These are phyloP conservation scores for Globodera ellingtonae DNA, from an alignment of 1,140 invertebrate species.

Conservation along the genomic window DNA sequence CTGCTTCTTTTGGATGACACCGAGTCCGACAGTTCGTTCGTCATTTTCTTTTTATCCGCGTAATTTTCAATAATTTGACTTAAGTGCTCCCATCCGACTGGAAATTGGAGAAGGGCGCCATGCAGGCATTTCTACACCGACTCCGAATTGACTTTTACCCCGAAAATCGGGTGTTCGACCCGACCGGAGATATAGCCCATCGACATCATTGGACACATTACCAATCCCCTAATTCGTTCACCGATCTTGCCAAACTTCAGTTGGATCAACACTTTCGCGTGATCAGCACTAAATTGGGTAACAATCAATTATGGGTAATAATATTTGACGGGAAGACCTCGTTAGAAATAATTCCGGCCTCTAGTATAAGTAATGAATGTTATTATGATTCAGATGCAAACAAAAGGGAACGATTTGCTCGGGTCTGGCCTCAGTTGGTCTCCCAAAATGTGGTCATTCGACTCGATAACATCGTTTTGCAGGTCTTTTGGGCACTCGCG, in stretches of 20 bases:
- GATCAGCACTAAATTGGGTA: conserved; percentile 55
- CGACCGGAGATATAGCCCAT: conserved; percentile 23
- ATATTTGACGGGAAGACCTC: too few relatives aligned
- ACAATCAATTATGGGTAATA: too few relatives aligned
- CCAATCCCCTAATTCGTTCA: conserved; percentile 49
- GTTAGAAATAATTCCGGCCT: too few relatives aligned
- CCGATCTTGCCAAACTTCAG: conserved; percentile 66
- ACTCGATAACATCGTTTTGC: conserved; percentile 79
- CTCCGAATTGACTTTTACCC: conserved; percentile 94
- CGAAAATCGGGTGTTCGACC: conserved; percentile 28
- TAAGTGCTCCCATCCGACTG: conserved; percentile 58
- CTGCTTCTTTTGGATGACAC: conserved; percentile 93
- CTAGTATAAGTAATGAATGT: background rate
- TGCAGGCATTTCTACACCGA: conserved; percentile 82
- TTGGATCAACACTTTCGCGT: conserved; percentile 71
- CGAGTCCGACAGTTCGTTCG: conserved; percentile 20
- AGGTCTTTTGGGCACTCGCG: conserved; percentile 78
- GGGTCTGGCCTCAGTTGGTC: conserved; percentile 73
- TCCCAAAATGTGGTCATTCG: conserved; percentile 85
- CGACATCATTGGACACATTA: conserved; percentile 53
- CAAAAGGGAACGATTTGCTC: conserved; percentile 38
- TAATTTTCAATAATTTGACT: conserved; percentile 70
- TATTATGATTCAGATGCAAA: conserved; percentile 35
- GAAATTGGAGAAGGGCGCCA: conserved; percentile 81
- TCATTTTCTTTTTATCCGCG: too few relatives aligned